Percentiles rank a stretch among this genome's conserved stretches.
These are phyloP conservation scores for Brachyalestes nurse DNA, from an alignment of 2,797 vertebrate species.

Conservation along the genomic window DNA sequence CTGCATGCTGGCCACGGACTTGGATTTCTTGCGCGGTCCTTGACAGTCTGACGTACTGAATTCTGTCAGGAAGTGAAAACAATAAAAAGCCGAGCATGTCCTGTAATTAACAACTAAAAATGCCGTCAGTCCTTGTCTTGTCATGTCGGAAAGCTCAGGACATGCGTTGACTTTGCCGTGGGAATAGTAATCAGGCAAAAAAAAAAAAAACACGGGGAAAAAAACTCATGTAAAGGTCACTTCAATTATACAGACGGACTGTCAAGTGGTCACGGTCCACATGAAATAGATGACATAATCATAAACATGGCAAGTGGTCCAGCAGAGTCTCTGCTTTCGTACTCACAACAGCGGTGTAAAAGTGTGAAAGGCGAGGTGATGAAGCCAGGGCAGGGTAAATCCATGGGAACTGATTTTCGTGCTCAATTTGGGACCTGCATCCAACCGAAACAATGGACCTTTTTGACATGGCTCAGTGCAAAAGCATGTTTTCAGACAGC, in stretches of 20 bases:
- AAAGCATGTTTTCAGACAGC: constrained; percentile 29
- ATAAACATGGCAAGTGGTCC: constrained; percentile 60
- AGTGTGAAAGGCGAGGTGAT: constrained; percentile 41
- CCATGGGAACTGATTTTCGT: constrained; percentile 50
- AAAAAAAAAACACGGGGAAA: constrained; percentile 59
- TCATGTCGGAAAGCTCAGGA: constrained; percentile 60
- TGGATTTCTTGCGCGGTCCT: constrained; percentile 25
- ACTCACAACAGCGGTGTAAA: constrained; percentile 41
- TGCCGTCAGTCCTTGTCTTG: constrained; percentile 67
- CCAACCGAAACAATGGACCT: constrained; percentile 11
- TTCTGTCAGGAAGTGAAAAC: constrained; percentile 33
- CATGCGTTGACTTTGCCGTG: constrained; percentile 68
- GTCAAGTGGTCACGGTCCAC: constrained; percentile 72
- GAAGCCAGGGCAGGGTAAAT: constrained; percentile 49
- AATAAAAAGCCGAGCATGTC: constrained; percentile 49
- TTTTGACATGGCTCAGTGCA: constrained; percentile 25
- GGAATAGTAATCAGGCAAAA: constrained; percentile 74
- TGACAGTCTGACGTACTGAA: constrained; percentile 37
- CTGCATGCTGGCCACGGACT: constrained; percentile 37
- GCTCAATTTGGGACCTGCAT: constrained; percentile 54
- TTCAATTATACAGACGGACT: constrained; percentile 80
- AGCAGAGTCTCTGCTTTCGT: constrained; percentile 47
- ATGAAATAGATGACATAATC: constrained; percentile 77
- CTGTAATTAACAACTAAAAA: constrained; percentile 73
- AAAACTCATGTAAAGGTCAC: constrained; percentile 77